These are phyloP conservation scores for Heliconius himera DNA, from an alignment of 1,140 invertebrate species.

Conservation along the genomic window DNA sequence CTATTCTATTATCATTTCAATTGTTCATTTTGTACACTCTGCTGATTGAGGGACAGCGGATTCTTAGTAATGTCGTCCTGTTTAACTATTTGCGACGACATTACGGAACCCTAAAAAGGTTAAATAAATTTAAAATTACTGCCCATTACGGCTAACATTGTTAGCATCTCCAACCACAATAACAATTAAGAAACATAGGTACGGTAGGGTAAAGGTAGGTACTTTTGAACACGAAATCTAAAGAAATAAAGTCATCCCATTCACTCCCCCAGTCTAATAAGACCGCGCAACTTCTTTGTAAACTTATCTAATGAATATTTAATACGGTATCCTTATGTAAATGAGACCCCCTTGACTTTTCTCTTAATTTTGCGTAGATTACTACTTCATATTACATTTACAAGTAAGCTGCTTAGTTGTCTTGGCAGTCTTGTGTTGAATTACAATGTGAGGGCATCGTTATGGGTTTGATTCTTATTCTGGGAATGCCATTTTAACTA, in stretches of 20 bases:
- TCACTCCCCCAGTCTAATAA: conserved; percentile 27
- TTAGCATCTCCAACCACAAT: not conserved
- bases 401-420: not conserved
- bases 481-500: not conserved
- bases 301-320: conserved; percentile 63
- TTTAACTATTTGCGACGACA: too few relatives aligned
- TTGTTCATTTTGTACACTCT: too few relatives aligned
- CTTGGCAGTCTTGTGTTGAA: too few relatives aligned
- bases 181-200: conserved; percentile 5
- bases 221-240: conserved; percentile 13
- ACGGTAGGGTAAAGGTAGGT: too few relatives aligned
- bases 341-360: conserved; percentile 39
- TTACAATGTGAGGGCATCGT: too few relatives aligned
- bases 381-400: conserved; percentile 2
- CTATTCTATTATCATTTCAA: too few relatives aligned
- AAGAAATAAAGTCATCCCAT: conserved; percentile 17
- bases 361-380: conserved; percentile 8
- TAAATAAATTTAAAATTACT: too few relatives aligned
- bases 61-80: too few relatives aligned
- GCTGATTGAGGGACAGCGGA: too few relatives aligned
- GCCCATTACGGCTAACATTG: not conserved
- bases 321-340: conserved; percentile 58
- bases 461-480: not conserved
- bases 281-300: conserved; percentile 37
- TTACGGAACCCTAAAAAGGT: too few relatives aligned